A percentile compares a stretch with the other conserved stretches of the same genome.
Conservation (phyloP, 53 echinoderm and acorn worm species). For the Hippasteria phrygiana region DNA sequence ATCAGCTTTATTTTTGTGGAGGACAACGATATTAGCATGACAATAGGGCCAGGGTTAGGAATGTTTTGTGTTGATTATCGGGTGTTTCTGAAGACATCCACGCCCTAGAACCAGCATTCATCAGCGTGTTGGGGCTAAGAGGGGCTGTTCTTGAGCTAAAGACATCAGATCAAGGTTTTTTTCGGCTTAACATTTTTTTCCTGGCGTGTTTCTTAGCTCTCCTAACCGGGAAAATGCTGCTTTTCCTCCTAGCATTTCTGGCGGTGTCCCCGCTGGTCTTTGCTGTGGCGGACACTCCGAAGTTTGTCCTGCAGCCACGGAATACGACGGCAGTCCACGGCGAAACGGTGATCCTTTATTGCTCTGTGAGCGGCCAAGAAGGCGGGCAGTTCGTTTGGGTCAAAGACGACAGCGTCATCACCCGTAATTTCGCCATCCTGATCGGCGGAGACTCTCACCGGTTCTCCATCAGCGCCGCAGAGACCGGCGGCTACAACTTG, state of each 20-base stretch:
- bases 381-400: constrained; percentile 80
- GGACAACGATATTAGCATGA: constrained; percentile 30
- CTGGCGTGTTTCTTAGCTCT: not conserved
- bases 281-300: constrained; percentile 50
- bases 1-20: constrained; percentile 10
- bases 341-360: constrained; percentile 73
- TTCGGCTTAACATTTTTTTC: not conserved
- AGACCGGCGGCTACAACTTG: constrained; percentile 65
- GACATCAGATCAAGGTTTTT: not conserved
- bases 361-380: constrained; percentile 67
- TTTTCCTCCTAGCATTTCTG: constrained; percentile 26
- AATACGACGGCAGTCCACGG: constrained; percentile 71
- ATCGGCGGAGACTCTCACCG: constrained; percentile 43
- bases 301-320: constrained; percentile 58
- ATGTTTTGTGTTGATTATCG: not conserved
- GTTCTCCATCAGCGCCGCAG: constrained; percentile 54
- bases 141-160: not conserved
- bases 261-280: constrained; percentile 45
- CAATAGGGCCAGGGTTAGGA: constrained; percentile 41
- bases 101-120: not conserved
- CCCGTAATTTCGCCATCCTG: constrained; percentile 65
- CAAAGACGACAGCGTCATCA: constrained; percentile 77
- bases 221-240: constrained; percentile 6
- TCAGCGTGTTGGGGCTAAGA: not conserved
- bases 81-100: constrained; percentile 31